A percentile compares a stretch with the other conserved stretches of the same genome.
Conservation (phyloP, 2,113 vertebrate species). For the Diadophis punctatus region DNA sequence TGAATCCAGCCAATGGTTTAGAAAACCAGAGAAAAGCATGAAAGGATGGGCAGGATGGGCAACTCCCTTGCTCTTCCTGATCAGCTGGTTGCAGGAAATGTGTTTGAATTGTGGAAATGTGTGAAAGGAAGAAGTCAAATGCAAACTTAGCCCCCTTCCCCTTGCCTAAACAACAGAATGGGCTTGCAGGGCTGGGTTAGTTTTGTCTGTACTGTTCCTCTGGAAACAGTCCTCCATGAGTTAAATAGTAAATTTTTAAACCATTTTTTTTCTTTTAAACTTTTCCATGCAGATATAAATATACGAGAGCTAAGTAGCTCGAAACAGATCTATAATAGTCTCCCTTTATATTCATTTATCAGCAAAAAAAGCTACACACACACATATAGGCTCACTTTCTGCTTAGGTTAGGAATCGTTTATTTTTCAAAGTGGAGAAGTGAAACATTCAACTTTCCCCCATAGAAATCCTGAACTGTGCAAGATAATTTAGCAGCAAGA, state of each 20-base stretch:
- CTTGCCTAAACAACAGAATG: not conserved
- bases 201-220: not conserved
- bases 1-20: not conserved
- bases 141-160: not conserved
- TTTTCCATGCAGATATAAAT: not conserved
- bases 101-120: not conserved
- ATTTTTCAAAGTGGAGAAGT: not conserved
- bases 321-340: too few relatives aligned
- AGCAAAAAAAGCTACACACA: too few relatives aligned
- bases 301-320: too few relatives aligned
- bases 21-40: not conserved
- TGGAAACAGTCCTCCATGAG: not conserved
- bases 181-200: not conserved
- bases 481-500: not conserved
- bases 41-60: not conserved
- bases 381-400: not conserved
- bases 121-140: not conserved
- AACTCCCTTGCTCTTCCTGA: not conserved
- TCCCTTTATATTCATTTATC: too few relatives aligned
- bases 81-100: not conserved
- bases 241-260: not conserved
- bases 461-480: not conserved
- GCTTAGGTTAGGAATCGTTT: not conserved
- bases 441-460: not conserved
- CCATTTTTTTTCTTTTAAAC: not conserved